Base-by-base conservation (phyloP, 2,797 vertebrate species). In the Neomorphus geoffroyi region DNA sequence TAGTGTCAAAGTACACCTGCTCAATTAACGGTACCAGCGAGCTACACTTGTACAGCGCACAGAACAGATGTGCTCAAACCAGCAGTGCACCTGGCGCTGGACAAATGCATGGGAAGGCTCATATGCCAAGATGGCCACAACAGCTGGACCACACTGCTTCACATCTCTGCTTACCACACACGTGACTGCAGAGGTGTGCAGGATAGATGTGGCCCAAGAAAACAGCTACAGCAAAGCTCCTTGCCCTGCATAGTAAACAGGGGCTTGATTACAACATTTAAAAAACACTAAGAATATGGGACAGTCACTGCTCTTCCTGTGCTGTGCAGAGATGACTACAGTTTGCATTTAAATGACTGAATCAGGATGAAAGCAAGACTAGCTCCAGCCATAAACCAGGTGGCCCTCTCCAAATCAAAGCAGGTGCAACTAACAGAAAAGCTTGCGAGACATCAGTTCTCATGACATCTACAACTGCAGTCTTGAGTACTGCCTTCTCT, bases 331-430 rank as follows among this genome's bases (percentile, higher is more conserved):
- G 33, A 82, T 28, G 28, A 80, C 92, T 81, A 13, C 1, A 71
- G 78, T 61, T 92, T 88, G 79, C 70, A 82, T 85, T 84, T 74
- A 92, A 94, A 89, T 58, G 60, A 67, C 3, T 60, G 62, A 92
- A 78, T 10, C 50, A 89, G 69, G 84, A 94, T 91, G 58, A 97
- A 96, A 94, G 93, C 60, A 89, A 83, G 92, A 79, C 73, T 33
- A 84, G 33, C 53, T 94, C 37, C 84, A 92, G 86, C 86, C 84
- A 80, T 74, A 94, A 88, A 87, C 57, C 65, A 92, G 92, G 86
- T 75, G 80, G 79, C 41, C 74, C 69, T 78, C 66, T 80, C 77
- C 72, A 85, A 94, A 92, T 94, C 92, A 93, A 95, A 96, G 82
- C 71, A 88, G 60, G 89, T 56, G 37, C 65, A 93, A 86, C 71